Base-by-base conservation (phyloP, 2,888 invertebrate genomes). In the Embidobia sp. region DNA sequence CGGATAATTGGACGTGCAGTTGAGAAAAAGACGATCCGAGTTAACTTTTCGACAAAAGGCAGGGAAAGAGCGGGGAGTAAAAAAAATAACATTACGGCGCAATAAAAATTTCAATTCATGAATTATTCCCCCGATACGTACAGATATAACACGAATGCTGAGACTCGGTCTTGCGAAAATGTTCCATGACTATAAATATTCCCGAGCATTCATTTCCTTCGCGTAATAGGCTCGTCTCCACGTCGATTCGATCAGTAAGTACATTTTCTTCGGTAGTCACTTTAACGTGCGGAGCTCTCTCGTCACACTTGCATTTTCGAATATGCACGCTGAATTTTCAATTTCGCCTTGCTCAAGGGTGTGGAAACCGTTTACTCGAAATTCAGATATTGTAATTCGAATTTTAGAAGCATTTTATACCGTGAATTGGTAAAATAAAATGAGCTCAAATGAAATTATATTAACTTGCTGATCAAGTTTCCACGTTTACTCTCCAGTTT, bases 1-100 rank as follows among this genome's bases (percentile, higher is more conserved):
- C 80, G 74, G 61, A 79, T 84, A 85, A 85, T 85, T 85, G 85
- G 85, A 81, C 81, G 83, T 81, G 81, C 83, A 40, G 22, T 31
- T 29, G 18, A 33, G 57, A 59, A 61, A 57, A 42, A 27, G 19
- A 49, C 19, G 40, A 16, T 27, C 13, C 13, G n/a, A 11, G 27
- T 2, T 19, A 31, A 8, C 37, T 53, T 61, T 44, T 53, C 13
- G n/a, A 19, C 19, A 11, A 11, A 16, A 37, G 46, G 15, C 31
- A n/a, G n/a, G 57, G 31, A 26, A 11, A 49, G 31, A 37, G 46
- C 27, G 22, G 29, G 37, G 63, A 33, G 49, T 51, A n/a, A n/a
- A 46, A 63, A 33, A 69, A 75, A 75, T 69, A 63, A 49, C 59
- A 69, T 75, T 75, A 69, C 40, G 26, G 42, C 29, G 61, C 55